Evolutionary conservation across 2,113 vertebrate species (phyloP), one percentile per base, ranked within the genome.

Genomic region (Pygoscelis adeliae): DNA sequence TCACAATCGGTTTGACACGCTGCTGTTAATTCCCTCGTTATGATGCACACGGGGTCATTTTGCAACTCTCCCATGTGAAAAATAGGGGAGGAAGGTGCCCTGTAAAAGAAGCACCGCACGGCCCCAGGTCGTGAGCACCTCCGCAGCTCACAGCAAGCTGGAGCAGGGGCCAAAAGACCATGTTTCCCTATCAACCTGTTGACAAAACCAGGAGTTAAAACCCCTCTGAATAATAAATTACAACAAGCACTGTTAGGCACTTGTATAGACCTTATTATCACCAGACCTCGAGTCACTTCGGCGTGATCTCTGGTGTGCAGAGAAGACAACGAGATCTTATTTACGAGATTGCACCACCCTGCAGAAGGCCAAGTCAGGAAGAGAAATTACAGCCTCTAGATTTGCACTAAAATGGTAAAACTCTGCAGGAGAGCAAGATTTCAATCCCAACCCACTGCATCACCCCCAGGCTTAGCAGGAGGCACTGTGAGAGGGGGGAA

Each of bases 1-100:
- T 53, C 44, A 23, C 0, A 1, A 13, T 1, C 0, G 0, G 12
- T 53, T 80, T 81, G 81, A 63, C 76, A 55, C 0, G 0, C 38
- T 65, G 25, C 25, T 42, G 47, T 44, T 88, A 58, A 40, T 6
- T 66, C 36, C 36, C 67, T 69, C 5, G 4, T 20, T 76, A 49
- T 9, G 58, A 62, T 58, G 29, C 40, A 77, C 1, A 0, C 1
- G 3, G 61, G 34, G 13, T 70, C 27, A 71, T 81, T 83, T 67
- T 53, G 32, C 36, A 89, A 6, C 29, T 66, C 30, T 77, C 49
- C 32, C 7, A 1, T 2, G 3, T 50, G 30, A 36, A 67, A n/a
- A 67, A 84, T 36, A 15, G 22, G 10, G 30, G 58, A 56, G 25
- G 22, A 72, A 58, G 40, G 59, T 74, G 53, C n/a, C 38, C 36